Conservation (phyloP, 2,888 invertebrate genomes). For the Aporophyla lueneburgensis region DNA sequence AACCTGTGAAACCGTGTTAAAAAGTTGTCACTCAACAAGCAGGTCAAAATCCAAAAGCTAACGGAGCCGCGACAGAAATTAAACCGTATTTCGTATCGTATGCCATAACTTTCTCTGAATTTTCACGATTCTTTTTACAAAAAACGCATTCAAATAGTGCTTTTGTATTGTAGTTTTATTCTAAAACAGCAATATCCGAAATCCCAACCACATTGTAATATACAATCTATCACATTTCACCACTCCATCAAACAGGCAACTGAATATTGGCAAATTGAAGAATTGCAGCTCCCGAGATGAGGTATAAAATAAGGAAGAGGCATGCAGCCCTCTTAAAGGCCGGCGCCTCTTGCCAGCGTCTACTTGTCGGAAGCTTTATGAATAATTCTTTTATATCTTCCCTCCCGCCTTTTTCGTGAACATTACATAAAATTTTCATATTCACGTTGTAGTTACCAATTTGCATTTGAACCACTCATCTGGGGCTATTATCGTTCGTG, state of each 20-base stretch:
- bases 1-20: too few species aligned
- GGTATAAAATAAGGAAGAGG: slow-evolving; percentile 53
- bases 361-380: slow-evolving; percentile 76
- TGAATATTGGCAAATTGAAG: slow-evolving; percentile 51
- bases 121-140: not conserved
- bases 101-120: not conserved
- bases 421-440: slow-evolving; percentile 72
- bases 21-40: too few species aligned
- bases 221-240: slow-evolving; percentile 30
- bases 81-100: not conserved
- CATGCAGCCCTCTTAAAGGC: slow-evolving; percentile 55
- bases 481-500: slow-evolving; percentile 46
- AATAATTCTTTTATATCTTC: slow-evolving; percentile 78
- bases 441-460: slow-evolving; percentile 58
- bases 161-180: not conserved
- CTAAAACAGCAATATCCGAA: not conserved
- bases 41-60: not conserved
- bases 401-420: slow-evolving; percentile 67
- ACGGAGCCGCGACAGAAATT: not conserved
- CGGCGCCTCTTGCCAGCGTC: slow-evolving; percentile 56
- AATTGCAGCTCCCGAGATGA: slow-evolving; percentile 41
- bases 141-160: not conserved
- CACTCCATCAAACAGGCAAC: slow-evolving; percentile 26
- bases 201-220: not conserved
- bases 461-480: slow-evolving; percentile 63